These are phyloP conservation scores for Drosophila mojavensis DNA, from an alignment of 1,140 invertebrate species.

Conservation along the genomic window DNA sequence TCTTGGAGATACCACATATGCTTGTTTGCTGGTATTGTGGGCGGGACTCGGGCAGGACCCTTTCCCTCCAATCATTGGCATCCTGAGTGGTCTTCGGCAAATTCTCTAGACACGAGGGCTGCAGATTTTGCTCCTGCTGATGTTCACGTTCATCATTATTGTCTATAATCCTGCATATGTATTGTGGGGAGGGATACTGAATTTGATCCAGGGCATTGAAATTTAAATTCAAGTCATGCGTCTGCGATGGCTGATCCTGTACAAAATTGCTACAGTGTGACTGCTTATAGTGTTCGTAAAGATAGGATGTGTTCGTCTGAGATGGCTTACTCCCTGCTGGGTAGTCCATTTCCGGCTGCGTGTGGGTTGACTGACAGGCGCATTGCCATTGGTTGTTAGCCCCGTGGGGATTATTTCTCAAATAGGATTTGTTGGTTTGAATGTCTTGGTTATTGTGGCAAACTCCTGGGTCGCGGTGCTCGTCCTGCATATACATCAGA, in stretches of 20 bases:
- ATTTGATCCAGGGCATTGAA: conserved; percentile 6
- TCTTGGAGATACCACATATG: not conserved
- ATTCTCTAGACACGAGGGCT: not conserved
- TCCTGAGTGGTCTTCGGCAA: not conserved
- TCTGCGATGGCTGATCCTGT: conserved; percentile 10
- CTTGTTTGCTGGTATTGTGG: conserved; percentile 5
- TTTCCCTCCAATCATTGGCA: not conserved
- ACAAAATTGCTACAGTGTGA: not conserved
- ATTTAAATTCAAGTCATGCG: not conserved
- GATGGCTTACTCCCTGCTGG: conserved; percentile 23
- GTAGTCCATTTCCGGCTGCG: not conserved
- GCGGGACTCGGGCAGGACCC: not conserved
- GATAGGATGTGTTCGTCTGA: conserved; percentile 51
- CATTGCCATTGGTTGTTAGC: not conserved
- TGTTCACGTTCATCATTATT: not conserved
- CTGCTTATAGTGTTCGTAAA: conserved; percentile 23
- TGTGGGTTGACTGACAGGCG: too few relatives aligned
- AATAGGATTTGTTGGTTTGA: conserved; percentile 58
- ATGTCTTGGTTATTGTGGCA: conserved; percentile 6
- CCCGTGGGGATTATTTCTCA: conserved; percentile 23
- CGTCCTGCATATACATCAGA: conserved; percentile 66
- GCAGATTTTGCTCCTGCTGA: not conserved
- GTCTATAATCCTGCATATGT: not conserved
- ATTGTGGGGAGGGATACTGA: conserved; percentile 36
- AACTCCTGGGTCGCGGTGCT: conserved; percentile 38